Conservation (phyloP, 1,140 invertebrate genomes). For the Pachypeltis micranthus region DNA sequence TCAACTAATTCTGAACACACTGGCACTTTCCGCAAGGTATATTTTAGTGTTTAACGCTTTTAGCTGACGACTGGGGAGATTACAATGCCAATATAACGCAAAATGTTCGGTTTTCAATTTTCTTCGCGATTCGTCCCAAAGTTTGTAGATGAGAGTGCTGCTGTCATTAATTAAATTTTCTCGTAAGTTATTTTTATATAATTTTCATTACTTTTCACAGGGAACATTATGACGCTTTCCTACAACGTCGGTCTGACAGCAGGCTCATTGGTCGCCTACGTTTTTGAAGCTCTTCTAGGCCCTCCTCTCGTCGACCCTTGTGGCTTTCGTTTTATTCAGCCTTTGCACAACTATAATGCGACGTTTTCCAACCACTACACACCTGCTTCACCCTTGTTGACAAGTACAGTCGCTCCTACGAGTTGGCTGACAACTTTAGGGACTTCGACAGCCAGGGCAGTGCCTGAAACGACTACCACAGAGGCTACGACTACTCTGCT, state of each 20-base stretch:
- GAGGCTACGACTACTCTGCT: neutral
- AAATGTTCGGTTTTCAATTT: no score
- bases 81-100: no score
- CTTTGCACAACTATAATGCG: neutral
- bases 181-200: no score
- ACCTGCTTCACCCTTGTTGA: neutral
- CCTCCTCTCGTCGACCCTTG: slow-evolving; percentile 40
- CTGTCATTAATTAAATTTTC: no score
- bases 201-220: slow-evolving; percentile 37
- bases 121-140: no score
- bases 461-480: slow-evolving; percentile 16
- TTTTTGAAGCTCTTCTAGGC: slow-evolving; percentile 61
- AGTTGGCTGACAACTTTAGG: slow-evolving; percentile 24
- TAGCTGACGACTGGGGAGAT: no score
- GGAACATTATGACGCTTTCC: slow-evolving; percentile 85
- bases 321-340: slow-evolving; percentile 8
- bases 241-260: slow-evolving; percentile 74
- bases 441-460: slow-evolving; percentile 10
- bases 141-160: no score
- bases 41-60: no score
- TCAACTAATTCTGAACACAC: no score
- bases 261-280: slow-evolving; percentile 70
- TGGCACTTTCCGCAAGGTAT: no score
- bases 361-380: neutral
- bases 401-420: slow-evolving; percentile 22